These are phyloP conservation scores for Tachyglossus aculeatus DNA, from an alignment of 2,797 vertebrate species.

Conservation along the genomic window DNA sequence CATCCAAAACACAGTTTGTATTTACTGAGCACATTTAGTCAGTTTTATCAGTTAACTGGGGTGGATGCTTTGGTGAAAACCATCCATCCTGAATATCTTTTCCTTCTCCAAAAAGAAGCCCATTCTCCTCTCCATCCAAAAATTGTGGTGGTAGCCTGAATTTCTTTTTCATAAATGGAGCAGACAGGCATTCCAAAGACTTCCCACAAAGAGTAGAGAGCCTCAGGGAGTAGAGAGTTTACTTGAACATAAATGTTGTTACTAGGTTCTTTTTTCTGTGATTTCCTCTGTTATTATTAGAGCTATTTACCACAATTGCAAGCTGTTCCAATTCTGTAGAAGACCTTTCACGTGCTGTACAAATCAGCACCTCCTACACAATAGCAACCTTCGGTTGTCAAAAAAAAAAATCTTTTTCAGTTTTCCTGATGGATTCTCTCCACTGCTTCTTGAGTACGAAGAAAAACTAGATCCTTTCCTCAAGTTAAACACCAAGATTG, in stretches of 20 bases:
- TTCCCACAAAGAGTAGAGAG: conserved; percentile 28
- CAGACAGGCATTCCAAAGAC: background rate
- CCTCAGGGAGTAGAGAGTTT: background rate
- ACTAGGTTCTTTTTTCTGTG: conserved; percentile 25
- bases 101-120: background rate
- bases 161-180: conserved; percentile 12
- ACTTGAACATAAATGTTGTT: conserved; percentile 16
- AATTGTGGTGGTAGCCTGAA: too few relatives aligned
- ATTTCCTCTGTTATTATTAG: conserved; percentile 16
- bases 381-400: background rate
- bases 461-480: conserved; percentile 2
- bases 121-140: too few relatives aligned
- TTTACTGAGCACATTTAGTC: background rate
- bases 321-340: background rate
- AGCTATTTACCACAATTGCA: background rate
- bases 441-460: background rate
- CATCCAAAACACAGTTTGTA: background rate
- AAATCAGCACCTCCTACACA: conserved; percentile 6
- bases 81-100: background rate
- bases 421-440: background rate
- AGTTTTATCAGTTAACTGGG: background rate
- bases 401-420: background rate
- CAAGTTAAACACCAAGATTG: too few relatives aligned
- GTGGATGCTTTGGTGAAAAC: background rate
- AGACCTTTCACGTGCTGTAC: background rate